Base-by-base conservation (phyloP, 2,797 vertebrate species). In the Neoniphon sammara region DNA sequence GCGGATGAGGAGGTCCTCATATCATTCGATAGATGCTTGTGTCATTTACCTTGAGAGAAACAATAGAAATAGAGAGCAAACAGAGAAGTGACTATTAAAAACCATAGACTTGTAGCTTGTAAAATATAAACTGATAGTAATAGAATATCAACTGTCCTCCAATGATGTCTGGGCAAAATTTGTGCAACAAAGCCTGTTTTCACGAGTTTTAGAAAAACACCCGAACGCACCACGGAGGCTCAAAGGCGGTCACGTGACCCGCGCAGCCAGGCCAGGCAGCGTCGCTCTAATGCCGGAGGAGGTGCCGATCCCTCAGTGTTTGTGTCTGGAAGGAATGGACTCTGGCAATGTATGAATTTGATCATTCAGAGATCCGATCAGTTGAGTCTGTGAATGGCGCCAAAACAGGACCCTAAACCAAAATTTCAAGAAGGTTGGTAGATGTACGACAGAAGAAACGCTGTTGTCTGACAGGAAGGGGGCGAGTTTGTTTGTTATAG, bases 381-480 rank as follows among this genome's bases (percentile, higher is more conserved):
- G 93, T 85, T 94, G 94, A 94, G 93, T 93, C 94, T 92, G 96
- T 97, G 96, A 98, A 98, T 98, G 97, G 97, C 97, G 96, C 97
- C 97, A 95, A 98, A 98, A 96, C 97, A 97, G 94, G 97, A 98
- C 95, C 97, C 97, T 92, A 98, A 96, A 92, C 97, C 97, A 81
- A 98, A 98, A 93, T 98, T 98, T 96, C 96, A 96, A 94, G 97
- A 98, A 96, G 97, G 97, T 98, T 2, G 1, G 90, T 85, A 5
- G 1, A 1, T 65, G 18, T 0, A 17, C 18, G 18, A 2, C 56
- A 21, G 60, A 54, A 6, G 54, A 21, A 3, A n/a, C 23, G 14
- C 34, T n/a, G 77, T 64, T 55, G 64, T 3, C 49, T 60, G 31
- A 4, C 25, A 27, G 25, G 20, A 73, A 52, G 84, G 85, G 86